Evolutionary conservation across 2,888 invertebrate species (phyloP).

Genomic region (Caenorhabditis sp.): DNA sequence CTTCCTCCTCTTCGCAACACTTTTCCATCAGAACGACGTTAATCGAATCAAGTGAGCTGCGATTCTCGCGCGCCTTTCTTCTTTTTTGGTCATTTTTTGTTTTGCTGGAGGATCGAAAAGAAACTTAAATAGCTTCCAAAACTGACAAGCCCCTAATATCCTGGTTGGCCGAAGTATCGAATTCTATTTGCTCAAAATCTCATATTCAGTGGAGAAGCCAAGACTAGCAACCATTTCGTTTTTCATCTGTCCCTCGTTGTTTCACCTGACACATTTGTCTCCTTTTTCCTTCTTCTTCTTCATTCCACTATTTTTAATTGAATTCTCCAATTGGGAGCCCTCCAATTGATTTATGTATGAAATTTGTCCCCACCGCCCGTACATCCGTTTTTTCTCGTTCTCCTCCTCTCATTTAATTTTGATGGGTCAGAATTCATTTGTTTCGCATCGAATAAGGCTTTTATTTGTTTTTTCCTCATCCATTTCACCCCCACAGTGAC

Average conservation of each 20-base stretch:
- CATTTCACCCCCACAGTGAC: neutral
- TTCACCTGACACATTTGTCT: constrained; percentile 42
- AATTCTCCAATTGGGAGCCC: neutral
- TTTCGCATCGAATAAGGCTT: neutral
- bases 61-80: constrained; percentile 9
- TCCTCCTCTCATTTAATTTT: constrained; percentile 7
- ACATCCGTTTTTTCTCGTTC: neutral
- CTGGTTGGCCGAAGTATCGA: constrained; percentile 50
- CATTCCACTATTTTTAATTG: constrained; percentile 37
- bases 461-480: constrained; percentile 10
- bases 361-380: neutral
- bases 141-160: constrained; percentile 61
- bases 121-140: constrained; percentile 55
- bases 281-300: neutral
- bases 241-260: constrained; percentile 31
- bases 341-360: constrained; percentile 35
- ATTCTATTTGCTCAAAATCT: constrained; percentile 63
- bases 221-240: constrained; percentile 29
- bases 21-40: constrained; percentile 47
- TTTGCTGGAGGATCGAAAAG: constrained; percentile 45
- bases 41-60: constrained; percentile 53
- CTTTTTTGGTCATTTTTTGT: constrained; percentile 7
- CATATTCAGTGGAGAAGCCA: constrained; percentile 42
- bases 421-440: constrained; percentile 12
- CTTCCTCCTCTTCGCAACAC: constrained; percentile 23